Evolutionary conservation across 2,797 vertebrate genomes (phyloP).

Genomic region (Schizothorax lantsangensis): DNA sequence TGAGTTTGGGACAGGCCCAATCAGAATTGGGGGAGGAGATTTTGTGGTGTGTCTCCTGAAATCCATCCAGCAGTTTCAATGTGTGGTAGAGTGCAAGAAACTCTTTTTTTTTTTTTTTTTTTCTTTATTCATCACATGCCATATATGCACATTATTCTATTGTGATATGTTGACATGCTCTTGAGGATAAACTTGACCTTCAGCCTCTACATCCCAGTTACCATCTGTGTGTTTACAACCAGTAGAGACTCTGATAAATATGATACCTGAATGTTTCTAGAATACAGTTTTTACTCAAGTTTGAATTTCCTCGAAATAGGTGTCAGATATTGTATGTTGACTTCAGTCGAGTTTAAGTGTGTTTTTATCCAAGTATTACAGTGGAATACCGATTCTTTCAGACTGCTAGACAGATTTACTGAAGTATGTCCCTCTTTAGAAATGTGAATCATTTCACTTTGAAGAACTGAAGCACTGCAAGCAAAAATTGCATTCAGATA

Average conservation of each 20-base stretch:
- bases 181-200: background rate
- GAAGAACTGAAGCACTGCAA: background rate
- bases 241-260: background rate
- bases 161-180: background rate
- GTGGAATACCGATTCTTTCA: background rate
- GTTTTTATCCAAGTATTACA: background rate
- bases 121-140: background rate
- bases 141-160: background rate
- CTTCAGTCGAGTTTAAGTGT: background rate
- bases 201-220: background rate
- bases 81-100: background rate
- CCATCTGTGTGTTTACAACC: background rate
- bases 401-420: constrained; percentile 2
- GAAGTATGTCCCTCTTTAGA: constrained; percentile 7
- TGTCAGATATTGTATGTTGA: background rate
- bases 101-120: background rate
- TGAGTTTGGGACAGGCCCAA: background rate
- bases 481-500: background rate
- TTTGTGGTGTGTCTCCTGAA: background rate
- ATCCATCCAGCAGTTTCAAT: background rate
- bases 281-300: background rate
- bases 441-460: background rate
- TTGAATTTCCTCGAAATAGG: background rate
- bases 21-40: background rate
- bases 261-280: background rate